Conservation (phyloP, 2,113 vertebrate species). For the Prunella fulvescens region DNA sequence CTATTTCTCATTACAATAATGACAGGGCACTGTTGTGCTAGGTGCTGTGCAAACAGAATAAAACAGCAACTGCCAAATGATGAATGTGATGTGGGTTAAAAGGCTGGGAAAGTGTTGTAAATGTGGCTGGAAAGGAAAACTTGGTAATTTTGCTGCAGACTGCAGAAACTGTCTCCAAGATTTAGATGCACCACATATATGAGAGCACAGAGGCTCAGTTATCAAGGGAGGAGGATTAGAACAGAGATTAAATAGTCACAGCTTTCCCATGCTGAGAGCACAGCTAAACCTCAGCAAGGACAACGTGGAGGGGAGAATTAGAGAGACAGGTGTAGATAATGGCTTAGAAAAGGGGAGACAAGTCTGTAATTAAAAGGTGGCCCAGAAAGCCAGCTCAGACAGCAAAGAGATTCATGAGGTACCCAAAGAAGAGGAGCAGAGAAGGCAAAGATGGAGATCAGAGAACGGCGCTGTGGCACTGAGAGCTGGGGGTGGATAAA, state of each 20-base stretch:
- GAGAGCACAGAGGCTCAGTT: neutral
- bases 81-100: neutral
- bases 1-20: constrained; percentile 39
- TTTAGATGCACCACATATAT: neutral
- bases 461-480: neutral
- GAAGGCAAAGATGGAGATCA: neutral
- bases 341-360: neutral
- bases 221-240: neutral
- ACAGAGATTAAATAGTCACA: neutral
- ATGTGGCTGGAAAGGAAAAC: constrained; percentile 10
- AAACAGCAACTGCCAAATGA: neutral
- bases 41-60: constrained; percentile 19
- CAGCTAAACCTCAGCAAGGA: neutral
- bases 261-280: neutral
- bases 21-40: neutral
- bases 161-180: neutral
- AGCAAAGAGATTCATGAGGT: neutral
- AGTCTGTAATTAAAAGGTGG: neutral
- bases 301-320: neutral
- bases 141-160: neutral
- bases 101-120: neutral
- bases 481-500: neutral
- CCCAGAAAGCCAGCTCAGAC: neutral
- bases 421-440: neutral
- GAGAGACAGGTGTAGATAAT: neutral